A percentile compares a stretch with the other conserved stretches of the same genome.
phyloP scores from a whole-genome alignment of 2,797 vertebrate species.

The Coranthus polyacanthus region DNA sequence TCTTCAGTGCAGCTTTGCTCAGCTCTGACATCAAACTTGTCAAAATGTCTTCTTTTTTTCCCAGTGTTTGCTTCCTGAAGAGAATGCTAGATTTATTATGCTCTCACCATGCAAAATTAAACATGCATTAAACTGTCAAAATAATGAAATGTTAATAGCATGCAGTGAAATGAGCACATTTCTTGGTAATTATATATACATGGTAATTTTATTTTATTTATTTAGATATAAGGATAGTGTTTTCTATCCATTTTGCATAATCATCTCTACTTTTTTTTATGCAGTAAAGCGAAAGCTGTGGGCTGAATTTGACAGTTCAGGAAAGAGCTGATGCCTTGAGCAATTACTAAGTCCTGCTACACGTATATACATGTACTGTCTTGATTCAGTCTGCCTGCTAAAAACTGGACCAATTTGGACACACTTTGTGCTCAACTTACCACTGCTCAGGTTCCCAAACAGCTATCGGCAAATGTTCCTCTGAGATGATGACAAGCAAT shows the following conservation, averaged over 20 bases:
- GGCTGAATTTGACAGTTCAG: conserved; percentile 34
- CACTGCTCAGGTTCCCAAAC: conserved; percentile 35
- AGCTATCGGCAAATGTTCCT: conserved; percentile 44
- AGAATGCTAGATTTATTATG: conserved; percentile 39
- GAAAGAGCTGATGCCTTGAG: too few species aligned
- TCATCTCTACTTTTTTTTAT: conserved; percentile 16
- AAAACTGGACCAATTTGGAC: conserved; percentile 55
- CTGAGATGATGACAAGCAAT: conserved; percentile 40
- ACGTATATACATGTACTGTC: conserved; percentile 44
- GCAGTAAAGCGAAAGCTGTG: conserved; percentile 16
- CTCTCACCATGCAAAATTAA: conserved; percentile 28
- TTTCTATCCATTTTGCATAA: background rate
- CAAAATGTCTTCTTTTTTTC: conserved; percentile 43
- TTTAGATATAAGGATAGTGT: background rate
- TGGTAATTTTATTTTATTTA: background rate
- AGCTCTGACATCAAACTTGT: conserved; percentile 61
- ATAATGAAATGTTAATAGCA: background rate
- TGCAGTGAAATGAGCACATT: conserved; percentile 1
- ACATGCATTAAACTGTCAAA: conserved; percentile 25
- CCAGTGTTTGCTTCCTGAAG: conserved; percentile 19
- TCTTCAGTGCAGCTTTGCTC: conserved; percentile 38
- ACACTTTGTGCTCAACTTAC: conserved; percentile 42
- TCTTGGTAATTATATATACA: conserved; percentile 7
- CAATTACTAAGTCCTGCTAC: conserved; percentile 26
- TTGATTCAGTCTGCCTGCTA: conserved; percentile 22